Evolutionary conservation across 2,888 invertebrate genomes (phyloP).

Genomic region (Hanleya hanleyi): DNA sequence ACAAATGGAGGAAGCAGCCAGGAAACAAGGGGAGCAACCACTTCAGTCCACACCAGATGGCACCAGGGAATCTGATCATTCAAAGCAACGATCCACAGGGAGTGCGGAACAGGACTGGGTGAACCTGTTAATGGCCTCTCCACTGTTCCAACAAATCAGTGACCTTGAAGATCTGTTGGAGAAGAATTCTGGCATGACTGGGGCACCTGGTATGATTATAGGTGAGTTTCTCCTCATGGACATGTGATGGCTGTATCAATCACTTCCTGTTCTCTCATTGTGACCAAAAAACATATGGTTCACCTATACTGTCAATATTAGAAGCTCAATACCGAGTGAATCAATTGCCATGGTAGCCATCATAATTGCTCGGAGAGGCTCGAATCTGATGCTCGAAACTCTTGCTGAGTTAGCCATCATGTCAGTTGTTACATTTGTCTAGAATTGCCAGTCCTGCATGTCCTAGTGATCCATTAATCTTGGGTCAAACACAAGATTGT

Average conservation of each 20-base stretch:
- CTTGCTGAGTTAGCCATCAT: too few species aligned
- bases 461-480: too few species aligned
- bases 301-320: too few species aligned
- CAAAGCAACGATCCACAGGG: conserved; percentile 35
- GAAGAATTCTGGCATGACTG: conserved; percentile 41
- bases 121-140: conserved; percentile 69
- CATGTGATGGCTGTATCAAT: not conserved
- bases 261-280: too few species aligned
- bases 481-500: too few species aligned
- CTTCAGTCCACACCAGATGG: not conserved
- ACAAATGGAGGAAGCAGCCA: conserved; percentile 3
- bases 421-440: too few species aligned
- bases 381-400: too few species aligned
- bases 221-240: conserved; percentile 13
- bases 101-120: conserved; percentile 69
- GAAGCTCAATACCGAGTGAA: too few species aligned
- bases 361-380: too few species aligned
- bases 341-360: too few species aligned
- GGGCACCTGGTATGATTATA: not conserved
- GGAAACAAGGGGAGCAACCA: not conserved
- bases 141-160: conserved; percentile 69
- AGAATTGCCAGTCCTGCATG: too few species aligned
- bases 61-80: not conserved
- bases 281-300: too few species aligned
- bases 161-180: conserved; percentile 67